Evolutionary conservation across 1,140 invertebrate genomes (phyloP), one percentile per base, ranked within the genome.

Genomic region (Leptonema lineaticorne): DNA sequence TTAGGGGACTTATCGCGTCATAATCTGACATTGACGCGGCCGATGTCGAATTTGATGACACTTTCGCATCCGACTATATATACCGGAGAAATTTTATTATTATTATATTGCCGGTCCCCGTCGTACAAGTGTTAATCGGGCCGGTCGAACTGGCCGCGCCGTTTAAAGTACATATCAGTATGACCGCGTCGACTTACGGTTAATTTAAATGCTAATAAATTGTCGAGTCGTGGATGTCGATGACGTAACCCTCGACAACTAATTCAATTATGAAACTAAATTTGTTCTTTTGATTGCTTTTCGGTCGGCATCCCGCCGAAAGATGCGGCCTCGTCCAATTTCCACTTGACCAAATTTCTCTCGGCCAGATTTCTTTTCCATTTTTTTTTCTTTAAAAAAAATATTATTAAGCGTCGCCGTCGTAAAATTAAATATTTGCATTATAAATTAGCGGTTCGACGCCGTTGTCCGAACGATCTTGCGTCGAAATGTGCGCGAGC

Each of bases 161-260:
- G n/a, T n/a, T n/a, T n/a, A 16, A 41, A 33, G 9, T 11, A 11
- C 16, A 26, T 24, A 53, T 11, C 24, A 24, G 22, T 14, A 48
- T 48, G 22, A 24, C 30, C 14, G 50, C 27, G 16, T 14, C 9
- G n/a, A n/a, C n/a, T n/a, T n/a, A n/a, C 56, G 59, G 46, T 46
- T 63, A 70, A 70, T 70, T 65, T 67, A 67, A 70, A 70, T 70
- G 69, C 69, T 70, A 70, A 70, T 70, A 65, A 69, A 69, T 66
- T 27, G 56, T 48, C n/a, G n/a, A 62, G 53, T 18, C 41, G 8
- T 45, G 63, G 69, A 64, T 63, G 45, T 30, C 64, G 58, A 70
- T 63, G 69, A 70, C 63, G 65, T 48, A 30, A 46, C 46, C 45
- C 63, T 66, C 30, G 18, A 2, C 50, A 70, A 70, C 64, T 68